phyloP scores from a whole-genome alignment of 2,888 invertebrate species.

The Dioctria rufipes region DNA sequence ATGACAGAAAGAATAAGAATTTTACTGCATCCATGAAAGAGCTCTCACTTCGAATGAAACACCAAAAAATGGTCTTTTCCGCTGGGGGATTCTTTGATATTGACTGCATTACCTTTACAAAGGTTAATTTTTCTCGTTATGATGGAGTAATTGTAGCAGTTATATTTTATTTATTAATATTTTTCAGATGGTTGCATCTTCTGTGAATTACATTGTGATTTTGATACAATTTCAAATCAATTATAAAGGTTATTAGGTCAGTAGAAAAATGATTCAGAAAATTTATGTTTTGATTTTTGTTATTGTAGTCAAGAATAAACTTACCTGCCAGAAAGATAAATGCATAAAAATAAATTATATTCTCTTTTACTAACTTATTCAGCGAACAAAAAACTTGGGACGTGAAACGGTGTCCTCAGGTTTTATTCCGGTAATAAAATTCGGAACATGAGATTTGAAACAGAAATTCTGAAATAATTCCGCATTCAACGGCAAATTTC shows the following conservation, averaged over 20 bases:
- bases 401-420: no score
- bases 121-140: background rate
- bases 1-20: no score
- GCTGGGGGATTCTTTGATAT: constrained; percentile 8
- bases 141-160: background rate
- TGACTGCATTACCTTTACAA: background rate
- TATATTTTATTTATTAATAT: background rate
- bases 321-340: background rate
- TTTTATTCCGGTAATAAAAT: no score
- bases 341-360: background rate
- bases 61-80: background rate
- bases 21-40: background rate
- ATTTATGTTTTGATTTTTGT: background rate
- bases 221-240: background rate
- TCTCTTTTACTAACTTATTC: no score
- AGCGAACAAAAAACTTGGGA: no score
- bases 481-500: no score
- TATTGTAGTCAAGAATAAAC: background rate
- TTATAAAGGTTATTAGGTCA: background rate
- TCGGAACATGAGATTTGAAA: no score
- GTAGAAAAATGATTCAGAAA: background rate
- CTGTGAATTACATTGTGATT: no score
- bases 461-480: no score
- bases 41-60: background rate
- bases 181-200: no score